phyloP scores from a whole-genome alignment of 2,113 vertebrate species.

The Hydrochoerus hydrochaeris region DNA sequence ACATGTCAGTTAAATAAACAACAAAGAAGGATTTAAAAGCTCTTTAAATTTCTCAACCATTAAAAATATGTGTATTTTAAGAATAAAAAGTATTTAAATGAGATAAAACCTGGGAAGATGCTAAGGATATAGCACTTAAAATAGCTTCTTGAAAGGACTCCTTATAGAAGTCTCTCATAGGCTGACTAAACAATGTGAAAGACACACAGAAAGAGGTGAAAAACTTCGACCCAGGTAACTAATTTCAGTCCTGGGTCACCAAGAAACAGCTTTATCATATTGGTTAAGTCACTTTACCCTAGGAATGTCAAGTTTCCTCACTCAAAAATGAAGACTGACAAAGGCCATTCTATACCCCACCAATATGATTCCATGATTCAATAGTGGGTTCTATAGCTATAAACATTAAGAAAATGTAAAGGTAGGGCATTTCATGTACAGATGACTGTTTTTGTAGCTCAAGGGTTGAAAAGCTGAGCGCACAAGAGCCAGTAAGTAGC shows the following conservation, averaged over 20 bases:
- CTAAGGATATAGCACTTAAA: background rate
- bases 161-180: background rate
- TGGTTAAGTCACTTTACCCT: background rate
- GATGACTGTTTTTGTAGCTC: background rate
- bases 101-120: background rate
- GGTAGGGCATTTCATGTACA: background rate
- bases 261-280: background rate
- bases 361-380: background rate
- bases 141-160: background rate
- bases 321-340: constrained; percentile 31
- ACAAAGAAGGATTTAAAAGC: constrained; percentile 17
- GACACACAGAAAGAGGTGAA: background rate
- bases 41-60: constrained; percentile 5
- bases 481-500: background rate
- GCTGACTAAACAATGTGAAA: background rate
- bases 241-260: background rate
- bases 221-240: background rate
- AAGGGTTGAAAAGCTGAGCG: background rate
- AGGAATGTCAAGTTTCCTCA: background rate
- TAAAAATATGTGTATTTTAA: constrained; percentile 3
- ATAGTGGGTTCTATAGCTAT: background rate
- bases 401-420: background rate
- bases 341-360: background rate
- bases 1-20: constrained; percentile 15
- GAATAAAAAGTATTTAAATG: background rate